phyloP scores from a whole-genome alignment of 2,113 vertebrate species.

The Colinus virginianus region DNA sequence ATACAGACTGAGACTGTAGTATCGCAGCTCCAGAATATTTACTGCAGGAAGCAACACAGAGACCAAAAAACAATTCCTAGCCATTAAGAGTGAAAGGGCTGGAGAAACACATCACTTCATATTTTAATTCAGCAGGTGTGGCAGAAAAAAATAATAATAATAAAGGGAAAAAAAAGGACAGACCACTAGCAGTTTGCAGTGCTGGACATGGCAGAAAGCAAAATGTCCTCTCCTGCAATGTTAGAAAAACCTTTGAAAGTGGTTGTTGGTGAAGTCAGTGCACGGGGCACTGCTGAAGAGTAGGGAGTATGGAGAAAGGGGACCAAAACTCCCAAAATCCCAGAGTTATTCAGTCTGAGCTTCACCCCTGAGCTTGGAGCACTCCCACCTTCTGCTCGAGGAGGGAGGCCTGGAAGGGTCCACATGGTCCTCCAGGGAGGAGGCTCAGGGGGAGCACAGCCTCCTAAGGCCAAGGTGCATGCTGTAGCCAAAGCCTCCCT shows the following conservation, averaged over 20 bases:
- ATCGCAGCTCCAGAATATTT: neutral
- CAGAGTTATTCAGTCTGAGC: neutral
- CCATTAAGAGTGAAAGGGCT: neutral
- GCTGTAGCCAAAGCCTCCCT: neutral
- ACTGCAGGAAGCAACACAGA: neutral
- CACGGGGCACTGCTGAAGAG: neutral
- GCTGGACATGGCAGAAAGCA: neutral
- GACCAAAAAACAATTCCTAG: neutral
- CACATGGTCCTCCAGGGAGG: rapidly evolving
- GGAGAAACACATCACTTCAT: neutral
- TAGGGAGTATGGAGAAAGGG: neutral
- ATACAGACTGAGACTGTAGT: neutral
- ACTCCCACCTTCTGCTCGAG: neutral
- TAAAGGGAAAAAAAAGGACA: neutral
- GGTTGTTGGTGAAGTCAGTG: neutral
- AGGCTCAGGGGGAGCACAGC: neutral
- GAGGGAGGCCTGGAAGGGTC: neutral
- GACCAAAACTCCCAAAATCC: neutral
- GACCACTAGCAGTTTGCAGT: neutral
- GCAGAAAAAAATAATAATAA: neutral
- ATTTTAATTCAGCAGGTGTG: neutral
- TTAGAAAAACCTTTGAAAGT: rapidly evolving
- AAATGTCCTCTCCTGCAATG: neutral
- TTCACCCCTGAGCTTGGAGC: neutral
- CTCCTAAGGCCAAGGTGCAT: rapidly evolving